A percentile compares a stretch with the other conserved stretches of the same genome.
These are phyloP conservation scores for Berghia stephanieae DNA, from an alignment of 1,140 invertebrate species.

Conservation along the genomic window DNA sequence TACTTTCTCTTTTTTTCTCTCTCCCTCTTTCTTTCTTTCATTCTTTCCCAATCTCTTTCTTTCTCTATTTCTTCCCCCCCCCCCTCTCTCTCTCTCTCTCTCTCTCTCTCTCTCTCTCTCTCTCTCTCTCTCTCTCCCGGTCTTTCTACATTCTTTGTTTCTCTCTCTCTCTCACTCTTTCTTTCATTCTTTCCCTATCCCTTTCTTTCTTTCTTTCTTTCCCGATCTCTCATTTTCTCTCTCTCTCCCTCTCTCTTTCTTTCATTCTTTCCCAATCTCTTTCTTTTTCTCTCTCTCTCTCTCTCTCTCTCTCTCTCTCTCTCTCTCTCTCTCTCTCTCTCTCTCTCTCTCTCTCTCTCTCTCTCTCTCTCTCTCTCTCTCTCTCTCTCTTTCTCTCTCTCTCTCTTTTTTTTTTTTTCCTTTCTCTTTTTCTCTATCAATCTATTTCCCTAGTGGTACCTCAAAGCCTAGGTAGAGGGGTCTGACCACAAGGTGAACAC, in stretches of 20 bases:
- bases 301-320: background rate
- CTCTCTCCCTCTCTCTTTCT: slow-evolving; percentile 14
- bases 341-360: slow-evolving; percentile 28
- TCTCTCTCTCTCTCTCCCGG: too few relatives aligned
- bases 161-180: too few relatives aligned
- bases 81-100: slow-evolving; percentile 26
- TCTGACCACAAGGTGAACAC: too few relatives aligned
- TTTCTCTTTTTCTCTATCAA: background rate
- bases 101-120: background rate
- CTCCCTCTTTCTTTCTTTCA: background rate
- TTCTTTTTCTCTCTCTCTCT: background rate
- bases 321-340: slow-evolving; percentile 20
- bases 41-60: background rate
- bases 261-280: background rate
- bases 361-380: background rate
- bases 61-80: slow-evolving; percentile 81
- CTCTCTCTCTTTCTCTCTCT: background rate
- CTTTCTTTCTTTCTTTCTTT: background rate
- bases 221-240: background rate
- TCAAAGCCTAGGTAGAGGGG: too few relatives aligned
- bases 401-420: background rate
- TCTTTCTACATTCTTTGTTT: too few relatives aligned
- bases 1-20: background rate
- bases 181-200: background rate
- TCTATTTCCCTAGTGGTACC: too few relatives aligned